A percentile compares a stretch with the other conserved stretches of the same genome.
These are phyloP conservation scores for Rhagium mordax DNA, from an alignment of 2,888 invertebrate species.

Conservation along the genomic window DNA sequence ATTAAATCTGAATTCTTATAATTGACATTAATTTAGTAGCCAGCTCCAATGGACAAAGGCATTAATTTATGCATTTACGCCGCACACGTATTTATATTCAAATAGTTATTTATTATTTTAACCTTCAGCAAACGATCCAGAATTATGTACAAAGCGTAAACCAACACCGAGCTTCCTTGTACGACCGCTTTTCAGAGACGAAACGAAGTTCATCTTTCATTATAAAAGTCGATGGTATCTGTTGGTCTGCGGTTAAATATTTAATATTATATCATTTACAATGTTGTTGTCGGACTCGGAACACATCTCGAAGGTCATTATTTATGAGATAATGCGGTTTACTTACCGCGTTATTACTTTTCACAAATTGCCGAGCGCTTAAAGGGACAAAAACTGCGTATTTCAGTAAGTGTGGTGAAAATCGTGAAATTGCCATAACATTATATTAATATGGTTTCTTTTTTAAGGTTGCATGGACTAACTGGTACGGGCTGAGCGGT, in stretches of 20 bases:
- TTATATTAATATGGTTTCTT: background rate
- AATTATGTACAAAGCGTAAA: conserved; percentile 6
- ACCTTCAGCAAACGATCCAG: conserved; percentile 43
- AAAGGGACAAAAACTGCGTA: conserved; percentile 1
- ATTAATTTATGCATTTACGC: conserved; percentile 41
- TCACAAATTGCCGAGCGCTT: conserved; percentile 15
- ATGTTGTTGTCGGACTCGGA: conserved; percentile 11
- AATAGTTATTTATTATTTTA: conserved; percentile 43
- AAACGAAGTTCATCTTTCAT: conserved; percentile 20
- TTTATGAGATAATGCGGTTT: conserved; percentile 37
- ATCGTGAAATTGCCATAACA: background rate
- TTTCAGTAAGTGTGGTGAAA: background rate
- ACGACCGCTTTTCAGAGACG: conserved; percentile 2
- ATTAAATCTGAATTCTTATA: conserved; percentile 39
- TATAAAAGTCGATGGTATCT: conserved; percentile 19
- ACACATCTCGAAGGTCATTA: conserved; percentile 37
- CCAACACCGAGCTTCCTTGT: conserved; percentile 14
- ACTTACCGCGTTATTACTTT: conserved; percentile 34
- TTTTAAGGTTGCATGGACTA: background rate
- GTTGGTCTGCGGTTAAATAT: conserved; percentile 20
- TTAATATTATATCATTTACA: conserved; percentile 29
- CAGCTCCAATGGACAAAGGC: conserved; percentile 42
- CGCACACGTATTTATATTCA: conserved; percentile 32
- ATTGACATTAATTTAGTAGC: conserved; percentile 44
- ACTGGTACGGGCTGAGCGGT: background rate